phyloP scores from a whole-genome alignment of 2,888 invertebrate species.

The Tuta absoluta region DNA sequence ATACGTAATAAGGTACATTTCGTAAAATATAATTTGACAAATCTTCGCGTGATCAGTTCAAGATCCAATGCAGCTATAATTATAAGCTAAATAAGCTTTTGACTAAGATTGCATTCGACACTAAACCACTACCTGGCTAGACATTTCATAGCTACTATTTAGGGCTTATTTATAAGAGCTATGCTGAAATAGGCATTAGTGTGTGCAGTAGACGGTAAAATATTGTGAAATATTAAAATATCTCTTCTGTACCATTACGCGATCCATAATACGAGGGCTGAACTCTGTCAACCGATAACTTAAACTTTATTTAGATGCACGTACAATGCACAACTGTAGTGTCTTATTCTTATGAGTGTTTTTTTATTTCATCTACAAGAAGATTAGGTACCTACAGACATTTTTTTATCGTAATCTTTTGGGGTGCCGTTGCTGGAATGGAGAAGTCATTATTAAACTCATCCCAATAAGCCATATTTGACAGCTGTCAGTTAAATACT shows the following conservation, averaged over 20 bases:
- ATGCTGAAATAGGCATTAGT: not conserved
- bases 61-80: too few species aligned
- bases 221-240: conserved; percentile 14
- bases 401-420: too few species aligned
- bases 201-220: conserved; percentile 9
- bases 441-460: too few species aligned
- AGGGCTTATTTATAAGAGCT: not conserved
- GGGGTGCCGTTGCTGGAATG: too few species aligned
- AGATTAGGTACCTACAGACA: too few species aligned
- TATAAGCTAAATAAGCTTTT: not conserved
- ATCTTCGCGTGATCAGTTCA: not conserved
- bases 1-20: too few species aligned
- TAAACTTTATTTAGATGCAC: not conserved
- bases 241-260: not conserved
- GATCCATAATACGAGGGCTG: not conserved
- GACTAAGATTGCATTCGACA: not conserved
- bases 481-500: too few species aligned
- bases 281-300: not conserved
- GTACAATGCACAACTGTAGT: not conserved
- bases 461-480: too few species aligned
- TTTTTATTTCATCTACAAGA: too few species aligned
- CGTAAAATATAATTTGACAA: too few species aligned
- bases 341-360: not conserved
- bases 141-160: not conserved
- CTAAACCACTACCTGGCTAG: not conserved